Conservation (phyloP, 1,140 invertebrate species). For the Magallana ariakensis region DNA sequence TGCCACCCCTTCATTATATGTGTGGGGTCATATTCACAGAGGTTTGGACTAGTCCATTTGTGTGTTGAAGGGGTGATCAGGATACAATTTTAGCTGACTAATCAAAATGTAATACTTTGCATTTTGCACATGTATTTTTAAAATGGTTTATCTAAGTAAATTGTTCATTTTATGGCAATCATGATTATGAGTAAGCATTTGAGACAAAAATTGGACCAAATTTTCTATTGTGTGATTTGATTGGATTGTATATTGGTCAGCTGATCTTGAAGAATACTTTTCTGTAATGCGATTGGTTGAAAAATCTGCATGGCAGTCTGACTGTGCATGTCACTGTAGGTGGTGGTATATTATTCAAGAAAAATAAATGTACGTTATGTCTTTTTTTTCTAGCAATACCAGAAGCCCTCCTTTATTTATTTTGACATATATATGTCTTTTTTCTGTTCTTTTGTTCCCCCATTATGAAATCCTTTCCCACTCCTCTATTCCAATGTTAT, state of each 20-base stretch:
- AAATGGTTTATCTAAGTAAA: too few species aligned
- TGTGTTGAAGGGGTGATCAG: not conserved
- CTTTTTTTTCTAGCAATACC: not conserved
- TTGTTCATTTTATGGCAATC: too few species aligned
- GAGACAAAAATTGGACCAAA: not conserved
- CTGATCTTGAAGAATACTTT: not conserved
- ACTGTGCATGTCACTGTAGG: constrained; percentile 14
- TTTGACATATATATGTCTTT: not conserved
- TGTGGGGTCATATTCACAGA: not conserved
- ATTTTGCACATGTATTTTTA: too few species aligned
- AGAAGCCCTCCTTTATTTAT: not conserved
- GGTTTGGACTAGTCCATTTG: not conserved
- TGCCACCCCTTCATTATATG: not conserved
- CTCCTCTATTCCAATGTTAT: not conserved
- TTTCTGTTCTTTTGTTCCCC: not conserved
- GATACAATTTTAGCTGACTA: not conserved
- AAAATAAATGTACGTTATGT: not conserved
- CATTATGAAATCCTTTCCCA: not conserved
- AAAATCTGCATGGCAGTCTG: constrained; percentile 2
- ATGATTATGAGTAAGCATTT: too few species aligned
- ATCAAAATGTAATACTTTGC: too few species aligned
- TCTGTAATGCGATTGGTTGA: constrained; percentile 31
- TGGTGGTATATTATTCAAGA: not conserved
- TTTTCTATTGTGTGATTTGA: not conserved
- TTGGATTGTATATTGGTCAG: not conserved